Base-by-base conservation (phyloP, 2,888 invertebrate genomes). In the Strigamia transsilvanica region DNA sequence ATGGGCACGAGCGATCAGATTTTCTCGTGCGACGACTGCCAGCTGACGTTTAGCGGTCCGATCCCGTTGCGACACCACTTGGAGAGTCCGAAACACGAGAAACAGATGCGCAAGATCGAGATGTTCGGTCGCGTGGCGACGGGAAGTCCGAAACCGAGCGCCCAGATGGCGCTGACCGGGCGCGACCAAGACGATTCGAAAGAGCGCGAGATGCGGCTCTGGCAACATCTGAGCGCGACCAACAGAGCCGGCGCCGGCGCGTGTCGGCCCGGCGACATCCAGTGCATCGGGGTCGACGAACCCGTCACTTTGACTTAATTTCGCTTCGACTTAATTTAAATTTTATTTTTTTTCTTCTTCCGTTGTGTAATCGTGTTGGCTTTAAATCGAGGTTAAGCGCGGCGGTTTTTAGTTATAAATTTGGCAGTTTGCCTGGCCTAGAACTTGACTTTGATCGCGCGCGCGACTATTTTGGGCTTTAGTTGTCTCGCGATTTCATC, bases 41-140 rank as follows among this genome's bases (percentile, higher is more conserved):
- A 38, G 34, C 7, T 78, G 4, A 78, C 23, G 2, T 78, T 78
- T n/a, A 78, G 78, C 38, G 78, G 78, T 4, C 78, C 78, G 5
- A 78, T 78, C 15, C 78, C 78, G 1, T 78, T 15, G 12, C 18
- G 32, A 12, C 27, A 78, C 4, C 78, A 78, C 38, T 32, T 78
- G 38, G 78, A 78, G 7, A 78, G 78, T 78, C 18, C 13, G 27
- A 78, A 78, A 13, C 78, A 78, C 27, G 78, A 18, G n/a, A 78
- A 78, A 38, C 42, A 42, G 12, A 42, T 42, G 42, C 42, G 42
- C 13, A 42, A 42, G 15, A 42, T 42, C 12, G 13, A 42, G 12
- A 10, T 42, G 10, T 42, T 6, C 15, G 42, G 42, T 10, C 10
- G 15, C 4, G 12, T 34, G 7, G 3, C 34, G 34, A 34, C 34